These are phyloP conservation scores for Myrmecobius fasciatus DNA, from an alignment of 2,113 vertebrate genomes.

Conservation along the genomic window DNA sequence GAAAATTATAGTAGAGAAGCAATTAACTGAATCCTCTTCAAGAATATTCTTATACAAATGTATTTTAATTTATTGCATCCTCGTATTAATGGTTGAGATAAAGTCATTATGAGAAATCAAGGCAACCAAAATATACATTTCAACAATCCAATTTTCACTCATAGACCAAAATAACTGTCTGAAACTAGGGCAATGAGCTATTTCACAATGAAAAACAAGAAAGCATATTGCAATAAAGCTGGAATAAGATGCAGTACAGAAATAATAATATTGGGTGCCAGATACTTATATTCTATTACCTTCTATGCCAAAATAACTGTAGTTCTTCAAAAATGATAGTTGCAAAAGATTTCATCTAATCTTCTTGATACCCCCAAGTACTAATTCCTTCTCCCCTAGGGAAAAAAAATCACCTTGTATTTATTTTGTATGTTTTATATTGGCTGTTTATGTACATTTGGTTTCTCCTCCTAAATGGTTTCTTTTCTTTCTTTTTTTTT, in stretches of 20 bases:
- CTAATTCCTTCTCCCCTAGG: not conserved
- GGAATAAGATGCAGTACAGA: constrained; percentile 35
- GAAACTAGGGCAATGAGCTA: constrained; percentile 70
- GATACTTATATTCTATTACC: not conserved
- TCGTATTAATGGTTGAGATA: constrained; percentile 78
- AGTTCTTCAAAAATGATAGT: not conserved
- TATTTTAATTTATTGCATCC: constrained; percentile 74
- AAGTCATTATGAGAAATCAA: constrained; percentile 74
- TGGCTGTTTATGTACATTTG: not conserved
- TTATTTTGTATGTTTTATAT: not conserved
- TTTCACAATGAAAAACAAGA: constrained; percentile 68
- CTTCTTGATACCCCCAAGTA: not conserved
- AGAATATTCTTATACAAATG: constrained; percentile 35
- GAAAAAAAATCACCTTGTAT: not conserved
- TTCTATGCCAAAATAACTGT: not conserved
- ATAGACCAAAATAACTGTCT: constrained; percentile 76
- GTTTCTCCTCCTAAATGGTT: not conserved
- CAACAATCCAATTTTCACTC: constrained; percentile 75
- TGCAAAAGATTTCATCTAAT: not conserved
- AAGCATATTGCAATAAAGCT: constrained; percentile 42
- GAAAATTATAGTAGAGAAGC: constrained; percentile 52
- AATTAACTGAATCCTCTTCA: constrained; percentile 48
- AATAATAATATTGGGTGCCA: not conserved
- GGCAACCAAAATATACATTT: constrained; percentile 77
- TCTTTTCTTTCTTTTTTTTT: not conserved